Base-by-base conservation (phyloP, 2,113 vertebrate genomes). In the Arothron firmamentum region DNA sequence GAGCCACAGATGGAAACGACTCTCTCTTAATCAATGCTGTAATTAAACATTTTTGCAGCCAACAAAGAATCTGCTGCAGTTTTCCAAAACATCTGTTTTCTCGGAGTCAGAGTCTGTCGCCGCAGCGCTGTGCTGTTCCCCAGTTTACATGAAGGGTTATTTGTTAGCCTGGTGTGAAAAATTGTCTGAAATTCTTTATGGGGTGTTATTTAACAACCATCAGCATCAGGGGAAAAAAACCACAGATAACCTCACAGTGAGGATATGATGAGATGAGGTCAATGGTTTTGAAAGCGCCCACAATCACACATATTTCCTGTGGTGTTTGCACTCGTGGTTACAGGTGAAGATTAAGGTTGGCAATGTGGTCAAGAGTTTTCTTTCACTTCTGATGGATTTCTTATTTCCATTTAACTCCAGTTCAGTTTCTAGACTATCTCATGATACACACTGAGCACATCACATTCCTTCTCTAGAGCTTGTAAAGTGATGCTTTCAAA, bases 1-100 rank as follows among this genome's bases (percentile, higher is more conserved):
- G 10, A 64, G n/a, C 11, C 62, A 41, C 57, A 68, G 59, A 34
- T 68, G 66, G 19, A 13, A 20, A n/a, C 68, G 43, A 18, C 1
- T 7, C 12, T 47, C 16, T 53, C 16, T 53, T 50, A 34, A 62
- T 66, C 20, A 15, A 16, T 3, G 4, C 43, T 17, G 5, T 50
- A 23, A 65, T 56, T 41, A 59, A 49, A 49, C 13, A 48, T 31
- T 7, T 51, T 55, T 28, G 31, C 41, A 43, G 16, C 14, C 1
- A 45, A 15, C 5, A 2, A 45, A 45, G 43, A 45, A 17, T 14
- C 43, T 12, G 12, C 43, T 45, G 13, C 15, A 45, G 43, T 45
- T 45, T 16, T 16, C 13, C 13, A 45, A 17, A 45, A 45, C 43
- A 45, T 45, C 16, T 45, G 43, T 16, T 45, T 45, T 52, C n/a